Conservation (phyloP, 2,797 vertebrate genomes). For the Helicolenus hilgendorfi region DNA sequence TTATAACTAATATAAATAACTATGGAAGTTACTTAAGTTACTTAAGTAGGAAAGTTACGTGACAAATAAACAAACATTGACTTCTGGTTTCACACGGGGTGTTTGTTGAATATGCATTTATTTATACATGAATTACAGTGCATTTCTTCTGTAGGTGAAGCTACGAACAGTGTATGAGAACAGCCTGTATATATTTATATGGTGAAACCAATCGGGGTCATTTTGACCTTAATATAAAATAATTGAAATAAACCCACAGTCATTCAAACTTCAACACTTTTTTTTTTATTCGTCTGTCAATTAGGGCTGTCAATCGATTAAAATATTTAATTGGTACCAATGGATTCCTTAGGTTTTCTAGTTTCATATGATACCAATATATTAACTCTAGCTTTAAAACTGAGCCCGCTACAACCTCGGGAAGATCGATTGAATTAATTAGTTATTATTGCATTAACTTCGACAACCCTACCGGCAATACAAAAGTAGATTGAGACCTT, state of each 20-base stretch:
- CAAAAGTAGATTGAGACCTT: too few relatives aligned
- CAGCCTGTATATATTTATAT: not conserved
- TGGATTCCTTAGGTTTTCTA: too few relatives aligned
- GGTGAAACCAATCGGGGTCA: not conserved
- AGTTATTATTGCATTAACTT: too few relatives aligned
- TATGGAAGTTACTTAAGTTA: too few relatives aligned
- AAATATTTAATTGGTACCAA: too few relatives aligned
- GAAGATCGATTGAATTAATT: too few relatives aligned
- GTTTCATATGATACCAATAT: too few relatives aligned
- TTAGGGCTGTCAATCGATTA: too few relatives aligned
- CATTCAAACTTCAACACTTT: not conserved
- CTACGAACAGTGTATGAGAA: not conserved
- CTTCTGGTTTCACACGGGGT: not conserved
- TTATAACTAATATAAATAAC: too few relatives aligned
- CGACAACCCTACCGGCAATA: too few relatives aligned
- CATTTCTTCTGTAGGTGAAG: not conserved
- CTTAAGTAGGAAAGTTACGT: not conserved
- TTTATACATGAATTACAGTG: not conserved
- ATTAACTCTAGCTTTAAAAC: too few relatives aligned
- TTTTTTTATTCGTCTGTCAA: not conserved
- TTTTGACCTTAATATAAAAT: not conserved
- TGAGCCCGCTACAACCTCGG: too few relatives aligned
- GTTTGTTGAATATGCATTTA: not conserved
- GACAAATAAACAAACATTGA: not conserved
- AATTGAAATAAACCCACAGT: not conserved